Conservation (phyloP, 2,113 vertebrate species). For the Macrotis lagotis region DNA sequence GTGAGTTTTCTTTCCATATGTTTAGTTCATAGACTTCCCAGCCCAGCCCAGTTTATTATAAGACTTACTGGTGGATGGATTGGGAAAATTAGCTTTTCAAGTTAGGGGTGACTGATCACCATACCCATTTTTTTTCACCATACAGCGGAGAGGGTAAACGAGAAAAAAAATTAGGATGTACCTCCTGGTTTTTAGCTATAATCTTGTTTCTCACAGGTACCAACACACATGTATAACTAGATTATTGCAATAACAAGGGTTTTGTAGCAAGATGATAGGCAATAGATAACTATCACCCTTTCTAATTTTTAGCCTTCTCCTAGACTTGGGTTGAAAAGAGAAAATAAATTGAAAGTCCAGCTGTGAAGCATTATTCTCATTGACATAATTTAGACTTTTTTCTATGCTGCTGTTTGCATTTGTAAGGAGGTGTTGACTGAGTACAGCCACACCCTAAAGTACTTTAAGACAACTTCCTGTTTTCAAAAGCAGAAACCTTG, state of each 20-base stretch:
- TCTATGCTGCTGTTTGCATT: conserved; percentile 8
- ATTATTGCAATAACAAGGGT: background rate
- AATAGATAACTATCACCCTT: background rate
- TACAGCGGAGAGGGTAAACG: background rate
- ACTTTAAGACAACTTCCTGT: conserved; percentile 79
- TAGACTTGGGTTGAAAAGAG: background rate
- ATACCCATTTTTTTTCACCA: background rate
- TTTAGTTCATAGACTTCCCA: background rate
- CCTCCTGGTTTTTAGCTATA: conserved; percentile 13
- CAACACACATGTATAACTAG: background rate
- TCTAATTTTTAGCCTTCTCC: background rate
- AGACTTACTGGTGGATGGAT: background rate
- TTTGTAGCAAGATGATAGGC: too few species aligned
- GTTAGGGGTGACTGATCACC: background rate
- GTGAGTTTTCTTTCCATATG: conserved; percentile 15
- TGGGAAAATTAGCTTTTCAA: background rate
- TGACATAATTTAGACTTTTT: conserved; percentile 44
- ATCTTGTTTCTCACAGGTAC: conserved; percentile 15
- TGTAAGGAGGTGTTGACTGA: conserved; percentile 55
- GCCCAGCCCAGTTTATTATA: background rate
- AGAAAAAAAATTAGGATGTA: background rate
- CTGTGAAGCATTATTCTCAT: conserved; percentile 37
- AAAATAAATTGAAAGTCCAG: background rate
- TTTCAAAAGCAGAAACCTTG: conserved; percentile 77
- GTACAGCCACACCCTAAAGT: conserved; percentile 71